A percentile compares a stretch with the other conserved stretches of the same genome.
phyloP scores from a whole-genome alignment of 2,113 vertebrate species.

The Nibea coibor region DNA sequence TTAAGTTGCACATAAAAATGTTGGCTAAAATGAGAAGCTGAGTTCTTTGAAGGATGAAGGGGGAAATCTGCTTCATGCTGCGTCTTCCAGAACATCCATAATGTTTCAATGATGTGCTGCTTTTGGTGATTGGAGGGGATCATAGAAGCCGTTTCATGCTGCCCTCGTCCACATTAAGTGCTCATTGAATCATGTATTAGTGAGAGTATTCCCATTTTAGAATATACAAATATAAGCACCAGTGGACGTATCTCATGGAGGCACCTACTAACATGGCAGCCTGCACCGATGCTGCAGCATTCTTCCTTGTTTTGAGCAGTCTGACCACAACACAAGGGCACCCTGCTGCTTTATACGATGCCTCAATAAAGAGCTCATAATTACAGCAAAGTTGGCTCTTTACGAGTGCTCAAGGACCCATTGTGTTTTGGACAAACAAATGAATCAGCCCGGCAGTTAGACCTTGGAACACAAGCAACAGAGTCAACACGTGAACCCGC shows the following conservation, averaged over 20 bases:
- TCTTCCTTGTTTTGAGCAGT: conserved; percentile 46
- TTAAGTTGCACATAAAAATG: background rate
- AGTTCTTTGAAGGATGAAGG: background rate
- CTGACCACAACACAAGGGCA: conserved; percentile 65
- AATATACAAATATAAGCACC: background rate
- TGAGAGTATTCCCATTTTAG: background rate
- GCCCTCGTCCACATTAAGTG: background rate
- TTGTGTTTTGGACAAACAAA: conserved; percentile 64
- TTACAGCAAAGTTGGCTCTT: conserved; percentile 43
- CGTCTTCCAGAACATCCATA: conserved; percentile 7
- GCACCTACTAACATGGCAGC: background rate
- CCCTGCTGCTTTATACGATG: conserved; percentile 59
- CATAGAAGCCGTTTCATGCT: background rate
- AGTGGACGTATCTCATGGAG: background rate
- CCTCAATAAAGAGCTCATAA: conserved; percentile 71
- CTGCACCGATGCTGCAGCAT: conserved; percentile 5
- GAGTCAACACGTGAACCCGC: conserved; percentile 53
- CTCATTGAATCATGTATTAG: background rate
- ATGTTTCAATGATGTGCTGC: background rate
- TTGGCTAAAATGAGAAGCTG: conserved; percentile 3
- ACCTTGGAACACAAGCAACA: conserved; percentile 54
- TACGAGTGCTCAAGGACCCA: conserved; percentile 49
- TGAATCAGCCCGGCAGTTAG: conserved; percentile 60
- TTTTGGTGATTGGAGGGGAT: background rate
- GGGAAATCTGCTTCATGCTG: background rate